Percentiles rank a stretch among this genome's conserved stretches.
These are phyloP conservation scores for Cepphus grylle DNA, from an alignment of 2,113 vertebrate genomes.

Conservation along the genomic window DNA sequence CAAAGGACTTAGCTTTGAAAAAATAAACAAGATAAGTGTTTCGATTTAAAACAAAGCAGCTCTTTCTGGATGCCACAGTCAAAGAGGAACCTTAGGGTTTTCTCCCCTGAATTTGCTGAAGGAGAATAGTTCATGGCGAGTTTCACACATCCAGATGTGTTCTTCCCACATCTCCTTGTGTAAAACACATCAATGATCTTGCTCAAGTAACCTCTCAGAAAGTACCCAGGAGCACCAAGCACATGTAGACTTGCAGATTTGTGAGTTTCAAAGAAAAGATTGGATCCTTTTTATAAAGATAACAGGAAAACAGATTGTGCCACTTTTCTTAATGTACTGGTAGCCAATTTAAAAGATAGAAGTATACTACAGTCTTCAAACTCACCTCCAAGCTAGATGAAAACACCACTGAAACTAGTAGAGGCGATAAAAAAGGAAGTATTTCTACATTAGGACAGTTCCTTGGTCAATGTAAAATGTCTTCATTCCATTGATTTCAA, in stretches of 20 bases:
- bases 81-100: neutral
- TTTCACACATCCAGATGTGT: neutral
- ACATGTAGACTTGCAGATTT: neutral
- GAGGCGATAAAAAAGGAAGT: neutral
- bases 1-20: neutral
- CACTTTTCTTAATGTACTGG: neutral
- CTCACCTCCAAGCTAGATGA: neutral
- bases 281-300: neutral
- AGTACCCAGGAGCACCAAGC: neutral
- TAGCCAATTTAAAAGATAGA: neutral
- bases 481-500: neutral
- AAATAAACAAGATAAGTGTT: neutral
- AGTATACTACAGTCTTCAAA: neutral
- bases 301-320: neutral
- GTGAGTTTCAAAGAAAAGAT: neutral
- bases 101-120: neutral
- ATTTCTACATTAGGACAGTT: neutral
- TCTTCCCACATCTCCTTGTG: neutral
- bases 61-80: neutral
- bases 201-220: neutral
- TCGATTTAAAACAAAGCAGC: neutral
- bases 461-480: neutral
- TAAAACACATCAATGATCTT: neutral
- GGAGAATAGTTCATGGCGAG: neutral
- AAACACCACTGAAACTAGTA: neutral